Evolutionary conservation across 2,888 invertebrate genomes (phyloP), one percentile per base, ranked within the genome.

Genomic region (Lapara coniferarum): DNA sequence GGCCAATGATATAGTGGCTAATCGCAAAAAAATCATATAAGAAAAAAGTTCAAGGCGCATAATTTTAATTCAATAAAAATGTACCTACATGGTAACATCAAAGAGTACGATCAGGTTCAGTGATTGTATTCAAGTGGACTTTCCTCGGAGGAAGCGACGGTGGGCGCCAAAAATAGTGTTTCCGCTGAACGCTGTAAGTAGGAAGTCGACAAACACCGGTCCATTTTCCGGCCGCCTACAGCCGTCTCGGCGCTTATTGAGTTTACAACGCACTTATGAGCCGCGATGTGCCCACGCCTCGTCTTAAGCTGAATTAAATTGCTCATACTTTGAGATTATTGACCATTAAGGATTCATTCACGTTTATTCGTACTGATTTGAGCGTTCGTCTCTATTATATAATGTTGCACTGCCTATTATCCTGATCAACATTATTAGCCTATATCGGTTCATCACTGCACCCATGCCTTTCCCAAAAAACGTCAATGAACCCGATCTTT

Each of bases 101-200:
- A 46, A 19, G 19, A 19, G 63, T 81, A 81, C 80, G 77, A 83
- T 81, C 75, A 80, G 76, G 80, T 72, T 76, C 75, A 81, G 78
- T 81, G 84, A 86, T 87, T 83, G 83, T 81, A 84, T 84, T 84
- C 78, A 84, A 84, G 84, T 84, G 84, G 85, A 90, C 93, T 93
- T 93, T 93, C 93, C 90, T 90, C 89, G 75, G 83, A 91, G 92
- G 93, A 93, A 92, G 87, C 89, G 82, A 73, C 89, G 84, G 90
- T 89, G 91, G 89, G 90, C 91, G 90, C 93, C 93, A 89, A 92
- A 93, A 93, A 93, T 93, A 93, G 93, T 87, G 87, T 89, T 91
- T 93, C 93, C 93, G 93, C 79, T 85, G 85, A 87, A 85, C 84
- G 83, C 79, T 88, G 86, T 93, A 93, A 93, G 93, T 92, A 93